Percentiles rank a stretch among this genome's conserved stretches.
phyloP scores from a whole-genome alignment of 2,888 invertebrate species.

The Brachynemurus nebulosus region DNA sequence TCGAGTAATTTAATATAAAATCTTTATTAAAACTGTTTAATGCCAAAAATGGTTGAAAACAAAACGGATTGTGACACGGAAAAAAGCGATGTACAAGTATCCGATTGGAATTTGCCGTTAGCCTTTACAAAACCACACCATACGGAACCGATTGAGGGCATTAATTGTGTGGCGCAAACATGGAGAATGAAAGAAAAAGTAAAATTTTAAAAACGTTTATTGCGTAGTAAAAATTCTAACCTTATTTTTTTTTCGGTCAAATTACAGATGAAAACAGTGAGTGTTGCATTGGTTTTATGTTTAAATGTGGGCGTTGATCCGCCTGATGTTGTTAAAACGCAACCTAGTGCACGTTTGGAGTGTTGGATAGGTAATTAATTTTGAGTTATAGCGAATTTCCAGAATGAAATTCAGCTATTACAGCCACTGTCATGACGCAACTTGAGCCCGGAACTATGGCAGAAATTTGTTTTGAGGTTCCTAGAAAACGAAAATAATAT shows the following conservation, averaged over 20 bases:
- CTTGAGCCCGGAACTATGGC: no score
- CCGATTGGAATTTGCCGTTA: constrained; percentile 55
- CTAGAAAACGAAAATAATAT: no score
- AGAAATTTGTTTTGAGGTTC: no score
- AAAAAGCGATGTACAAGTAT: constrained; percentile 26
- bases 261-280: constrained; percentile 93
- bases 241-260: constrained; percentile 15
- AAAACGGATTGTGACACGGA: constrained; percentile 13
- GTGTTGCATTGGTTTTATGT: constrained; percentile 93
- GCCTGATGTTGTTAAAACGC: constrained; percentile 93
- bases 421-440: no score
- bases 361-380: constrained; percentile 82
- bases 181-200: constrained; percentile 92
- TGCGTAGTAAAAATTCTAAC: constrained; percentile 12
- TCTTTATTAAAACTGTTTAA: no score
- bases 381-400: no score
- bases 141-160: constrained; percentile 54
- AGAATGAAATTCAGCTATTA: no score
- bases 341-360: constrained; percentile 88
- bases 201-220: constrained; percentile 20
- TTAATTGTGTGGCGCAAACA: constrained; percentile 51
- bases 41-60: constrained; percentile 20
- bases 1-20: no score
- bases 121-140: constrained; percentile 63
- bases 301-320: constrained; percentile 99